Evolutionary conservation across 1,140 invertebrate genomes (phyloP).

Genomic region (Riptortus pedestris): DNA sequence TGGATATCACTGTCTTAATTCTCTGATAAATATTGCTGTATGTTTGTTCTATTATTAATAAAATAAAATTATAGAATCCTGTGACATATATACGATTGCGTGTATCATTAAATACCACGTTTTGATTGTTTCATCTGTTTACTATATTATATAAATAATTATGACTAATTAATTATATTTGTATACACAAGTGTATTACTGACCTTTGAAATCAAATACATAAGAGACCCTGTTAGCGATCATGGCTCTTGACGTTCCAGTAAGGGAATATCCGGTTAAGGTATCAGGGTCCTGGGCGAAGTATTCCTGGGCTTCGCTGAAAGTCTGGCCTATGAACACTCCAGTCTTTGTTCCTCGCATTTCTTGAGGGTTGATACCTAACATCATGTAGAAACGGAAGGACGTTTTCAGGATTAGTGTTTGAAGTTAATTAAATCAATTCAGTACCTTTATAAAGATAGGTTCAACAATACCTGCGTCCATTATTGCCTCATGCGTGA

Average conservation of each 20-base stretch:
- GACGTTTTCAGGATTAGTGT: too few relatives aligned
- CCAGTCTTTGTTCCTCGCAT: constrained; percentile 74
- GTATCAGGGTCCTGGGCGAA: constrained; percentile 62
- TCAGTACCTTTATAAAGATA: neutral
- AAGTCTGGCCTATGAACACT: constrained; percentile 80
- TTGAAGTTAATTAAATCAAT: neutral
- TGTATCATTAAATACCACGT: too few relatives aligned
- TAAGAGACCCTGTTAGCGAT: constrained; percentile 92
- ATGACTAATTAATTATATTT: neutral
- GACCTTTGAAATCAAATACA: constrained; percentile 72
- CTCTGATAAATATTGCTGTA: too few relatives aligned
- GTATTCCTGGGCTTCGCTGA: constrained; percentile 73
- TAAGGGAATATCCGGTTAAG: constrained; percentile 83
- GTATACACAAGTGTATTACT: too few relatives aligned
- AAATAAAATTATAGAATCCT: too few relatives aligned
- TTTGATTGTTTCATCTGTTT: too few relatives aligned
- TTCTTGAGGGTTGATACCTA: constrained; percentile 64
- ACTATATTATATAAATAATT: too few relatives aligned
- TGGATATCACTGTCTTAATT: too few relatives aligned
- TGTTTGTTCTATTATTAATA: too few relatives aligned
- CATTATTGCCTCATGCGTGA: constrained; percentile 87
- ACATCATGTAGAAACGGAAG: too few relatives aligned
- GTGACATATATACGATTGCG: too few relatives aligned
- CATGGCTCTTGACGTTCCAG: constrained; percentile 87
- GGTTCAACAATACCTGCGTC: constrained; percentile 62